Percentiles rank a stretch among this genome's conserved stretches.
These are phyloP conservation scores for Philonicus albiceps DNA, from an alignment of 2,888 invertebrate species.

Conservation along the genomic window DNA sequence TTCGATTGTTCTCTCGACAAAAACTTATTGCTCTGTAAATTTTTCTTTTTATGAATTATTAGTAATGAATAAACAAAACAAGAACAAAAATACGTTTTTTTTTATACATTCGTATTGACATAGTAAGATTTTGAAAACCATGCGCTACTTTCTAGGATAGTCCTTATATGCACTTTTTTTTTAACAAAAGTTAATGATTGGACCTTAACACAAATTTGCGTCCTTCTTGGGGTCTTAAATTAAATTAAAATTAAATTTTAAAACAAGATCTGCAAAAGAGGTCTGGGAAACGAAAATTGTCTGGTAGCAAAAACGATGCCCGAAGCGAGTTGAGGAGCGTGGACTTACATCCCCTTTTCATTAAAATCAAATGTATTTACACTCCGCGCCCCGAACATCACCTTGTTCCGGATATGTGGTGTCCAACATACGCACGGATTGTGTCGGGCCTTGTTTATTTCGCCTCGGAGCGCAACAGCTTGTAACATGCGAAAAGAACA, in stretches of 20 bases:
- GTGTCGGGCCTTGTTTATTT: conserved; percentile 43
- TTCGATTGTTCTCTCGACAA: too few relatives aligned
- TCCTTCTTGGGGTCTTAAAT: too few relatives aligned
- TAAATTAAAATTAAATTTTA: neutral
- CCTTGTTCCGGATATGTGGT: conserved; percentile 44
- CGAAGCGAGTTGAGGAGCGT: neutral
- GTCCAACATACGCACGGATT: conserved; percentile 43
- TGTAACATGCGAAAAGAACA: conserved; percentile 47
- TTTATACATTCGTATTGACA: too few relatives aligned
- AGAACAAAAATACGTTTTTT: too few relatives aligned
- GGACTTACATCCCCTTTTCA: conserved; percentile 34
- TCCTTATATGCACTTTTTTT: too few relatives aligned
- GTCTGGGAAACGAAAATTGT: neutral
- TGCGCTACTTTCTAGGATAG: too few relatives aligned
- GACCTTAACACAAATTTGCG: too few relatives aligned
- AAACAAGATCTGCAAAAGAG: neutral
- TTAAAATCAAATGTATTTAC: conserved; percentile 29
- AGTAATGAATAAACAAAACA: too few relatives aligned
- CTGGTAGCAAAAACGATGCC: neutral
- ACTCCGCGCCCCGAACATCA: conserved; percentile 2
- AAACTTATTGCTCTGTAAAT: too few relatives aligned
- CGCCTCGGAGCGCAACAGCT: conserved; percentile 44
- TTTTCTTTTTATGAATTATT: too few relatives aligned
- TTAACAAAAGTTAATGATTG: too few relatives aligned
- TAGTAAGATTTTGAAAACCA: too few relatives aligned